Evolutionary conservation across 2,797 vertebrate genomes (phyloP).

Genomic region (Peromyscus aztecus): DNA sequence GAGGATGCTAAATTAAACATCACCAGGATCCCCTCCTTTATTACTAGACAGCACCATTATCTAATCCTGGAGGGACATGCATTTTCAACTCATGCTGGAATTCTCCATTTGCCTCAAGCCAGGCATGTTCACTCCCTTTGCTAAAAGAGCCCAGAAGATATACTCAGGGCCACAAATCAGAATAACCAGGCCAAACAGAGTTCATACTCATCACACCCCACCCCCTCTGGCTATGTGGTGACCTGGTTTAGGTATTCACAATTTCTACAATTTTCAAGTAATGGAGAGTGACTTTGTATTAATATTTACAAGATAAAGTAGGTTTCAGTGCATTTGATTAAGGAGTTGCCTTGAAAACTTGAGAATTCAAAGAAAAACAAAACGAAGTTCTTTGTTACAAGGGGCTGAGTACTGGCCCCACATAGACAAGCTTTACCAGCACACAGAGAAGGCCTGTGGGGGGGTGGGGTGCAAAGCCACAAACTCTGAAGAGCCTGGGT

Average conservation of each 20-base stretch:
- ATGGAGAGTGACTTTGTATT: neutral
- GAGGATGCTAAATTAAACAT: neutral
- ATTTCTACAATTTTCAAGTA: conserved; percentile 15
- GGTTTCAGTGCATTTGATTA: conserved; percentile 36
- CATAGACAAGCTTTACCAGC: neutral
- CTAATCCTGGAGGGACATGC: neutral
- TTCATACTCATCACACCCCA: neutral
- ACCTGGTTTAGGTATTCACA: conserved; percentile 7
- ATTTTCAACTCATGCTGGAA: neutral
- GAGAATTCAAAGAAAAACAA: conserved; percentile 49
- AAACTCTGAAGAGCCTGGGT: neutral
- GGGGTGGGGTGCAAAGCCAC: neutral
- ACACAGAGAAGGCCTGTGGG: neutral
- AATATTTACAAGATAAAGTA: conserved; percentile 21
- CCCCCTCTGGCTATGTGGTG: neutral
- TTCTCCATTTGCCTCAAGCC: neutral
- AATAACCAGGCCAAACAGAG: neutral
- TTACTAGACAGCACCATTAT: neutral
- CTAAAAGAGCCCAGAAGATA: neutral
- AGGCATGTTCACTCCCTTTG: neutral
- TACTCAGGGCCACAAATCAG: neutral
- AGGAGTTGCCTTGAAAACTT: conserved; percentile 50
- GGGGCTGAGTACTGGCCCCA: neutral
- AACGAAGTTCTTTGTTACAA: neutral
- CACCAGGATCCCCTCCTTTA: neutral